These are phyloP conservation scores for Torymus tubicola DNA, from an alignment of 2,888 invertebrate genomes.

Conservation along the genomic window DNA sequence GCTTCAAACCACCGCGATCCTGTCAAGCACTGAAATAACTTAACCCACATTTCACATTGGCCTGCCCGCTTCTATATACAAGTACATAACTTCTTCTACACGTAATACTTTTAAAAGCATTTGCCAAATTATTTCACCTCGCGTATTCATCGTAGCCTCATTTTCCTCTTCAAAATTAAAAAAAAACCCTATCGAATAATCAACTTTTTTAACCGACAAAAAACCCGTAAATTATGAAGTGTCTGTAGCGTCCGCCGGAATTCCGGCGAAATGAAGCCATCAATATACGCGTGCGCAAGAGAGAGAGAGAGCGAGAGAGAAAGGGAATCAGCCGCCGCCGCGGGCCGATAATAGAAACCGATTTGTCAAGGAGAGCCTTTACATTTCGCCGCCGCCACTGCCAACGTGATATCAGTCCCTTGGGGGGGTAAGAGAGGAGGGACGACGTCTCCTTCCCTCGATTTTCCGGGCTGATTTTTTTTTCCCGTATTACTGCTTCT, in stretches of 20 bases:
- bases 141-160: no score
- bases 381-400: conserved; percentile 55
- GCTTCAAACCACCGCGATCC: conserved; percentile 24
- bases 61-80: conserved; percentile 2
- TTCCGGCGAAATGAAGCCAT: conserved; percentile 62
- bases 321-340: conserved; percentile 43
- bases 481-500: not conserved
- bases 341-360: conserved; percentile 66
- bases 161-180: not conserved
- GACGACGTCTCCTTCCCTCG: conserved; percentile 16
- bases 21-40: conserved; percentile 47
- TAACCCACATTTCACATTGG: conserved; percentile 41
- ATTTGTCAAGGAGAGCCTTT: conserved; percentile 69
- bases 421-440: not conserved
- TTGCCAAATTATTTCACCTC: conserved; percentile 3
- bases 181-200: not conserved
- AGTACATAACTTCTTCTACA: no score
- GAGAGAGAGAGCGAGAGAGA: conserved; percentile 51
- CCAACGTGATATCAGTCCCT: no score
- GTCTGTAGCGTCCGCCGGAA: conserved; percentile 34
- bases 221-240: conserved; percentile 40
- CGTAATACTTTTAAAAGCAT: no score
- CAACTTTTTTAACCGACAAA: not conserved
- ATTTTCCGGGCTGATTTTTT: conserved; percentile 20
- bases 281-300: conserved; percentile 53